Evolutionary conservation across 2,797 vertebrate species (phyloP).

Genomic region (Ataeniobius toweri): DNA sequence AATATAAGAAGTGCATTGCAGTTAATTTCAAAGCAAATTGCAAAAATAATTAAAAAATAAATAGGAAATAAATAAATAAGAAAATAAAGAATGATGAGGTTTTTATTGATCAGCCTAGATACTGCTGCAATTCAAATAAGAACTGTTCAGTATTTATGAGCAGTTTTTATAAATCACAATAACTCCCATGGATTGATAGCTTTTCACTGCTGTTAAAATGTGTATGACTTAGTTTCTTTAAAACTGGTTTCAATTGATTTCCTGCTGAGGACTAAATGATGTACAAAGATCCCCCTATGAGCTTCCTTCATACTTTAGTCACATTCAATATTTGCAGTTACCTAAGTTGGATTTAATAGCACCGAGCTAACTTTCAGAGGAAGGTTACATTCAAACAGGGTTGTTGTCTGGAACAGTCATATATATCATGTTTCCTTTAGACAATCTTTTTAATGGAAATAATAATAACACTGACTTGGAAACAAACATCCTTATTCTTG

Average conservation of each 20-base stretch:
- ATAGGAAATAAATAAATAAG: not conserved
- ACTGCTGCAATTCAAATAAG: not conserved
- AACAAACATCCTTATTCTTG: slow-evolving; percentile 12
- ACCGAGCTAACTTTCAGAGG: slow-evolving; percentile 16
- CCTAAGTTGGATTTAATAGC: slow-evolving; percentile 45
- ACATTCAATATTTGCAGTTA: slow-evolving; percentile 54
- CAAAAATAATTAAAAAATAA: not conserved
- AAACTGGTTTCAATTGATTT: slow-evolving; percentile 53
- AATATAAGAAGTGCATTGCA: not conserved
- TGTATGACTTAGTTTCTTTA: not conserved
- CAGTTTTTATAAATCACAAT: not conserved
- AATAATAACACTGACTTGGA: not conserved
- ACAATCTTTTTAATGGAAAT: not conserved
- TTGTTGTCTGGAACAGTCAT: not conserved
- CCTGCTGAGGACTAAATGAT: slow-evolving; percentile 46
- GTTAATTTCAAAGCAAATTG: not conserved
- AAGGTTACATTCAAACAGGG: slow-evolving; percentile 5
- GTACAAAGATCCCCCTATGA: slow-evolving; percentile 42
- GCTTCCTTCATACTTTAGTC: slow-evolving; percentile 45
- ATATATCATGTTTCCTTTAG: not conserved
- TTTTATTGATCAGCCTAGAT: not conserved
- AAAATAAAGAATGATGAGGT: not conserved
- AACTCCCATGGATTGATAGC: slow-evolving; percentile 4
- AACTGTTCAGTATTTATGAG: not conserved
- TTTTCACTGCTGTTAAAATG: not conserved